phyloP scores from a whole-genome alignment of 2,888 invertebrate species.

The Diaperis boleti region DNA sequence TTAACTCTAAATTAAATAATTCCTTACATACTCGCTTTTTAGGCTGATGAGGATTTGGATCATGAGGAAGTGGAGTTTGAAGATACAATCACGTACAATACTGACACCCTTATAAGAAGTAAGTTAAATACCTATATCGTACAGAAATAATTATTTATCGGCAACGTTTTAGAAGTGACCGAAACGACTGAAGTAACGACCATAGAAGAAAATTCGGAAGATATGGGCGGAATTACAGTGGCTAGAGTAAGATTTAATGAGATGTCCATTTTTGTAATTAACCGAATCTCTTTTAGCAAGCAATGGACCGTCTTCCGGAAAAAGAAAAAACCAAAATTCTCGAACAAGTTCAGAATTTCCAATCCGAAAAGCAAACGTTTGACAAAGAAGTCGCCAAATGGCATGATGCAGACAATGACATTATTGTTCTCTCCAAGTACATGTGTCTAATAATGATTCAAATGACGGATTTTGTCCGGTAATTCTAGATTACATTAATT shows the following conservation, averaged over 20 bases:
- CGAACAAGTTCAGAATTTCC: slow-evolving; percentile 83
- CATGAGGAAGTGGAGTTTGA: slow-evolving; percentile 87
- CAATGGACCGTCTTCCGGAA: slow-evolving; percentile 95
- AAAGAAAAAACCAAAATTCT: slow-evolving; percentile 96
- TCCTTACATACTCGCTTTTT: neutral
- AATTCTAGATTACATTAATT: neutral
- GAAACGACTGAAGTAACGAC: neutral
- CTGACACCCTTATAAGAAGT: neutral
- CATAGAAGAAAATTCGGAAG: too few relatives aligned
- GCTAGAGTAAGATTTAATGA: slow-evolving; percentile 15
- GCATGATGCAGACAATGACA: slow-evolving; percentile 98
- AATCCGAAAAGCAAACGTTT: slow-evolving; percentile 91
- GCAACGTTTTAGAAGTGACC: neutral
- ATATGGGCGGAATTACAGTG: slow-evolving; percentile 12
- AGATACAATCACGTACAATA: slow-evolving; percentile 75
- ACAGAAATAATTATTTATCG: neutral
- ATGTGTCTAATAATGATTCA: slow-evolving; percentile 99
- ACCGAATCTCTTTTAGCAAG: slow-evolving; percentile 60
- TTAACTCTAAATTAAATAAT: neutral
- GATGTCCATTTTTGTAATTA: neutral
- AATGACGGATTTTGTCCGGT: slow-evolving; percentile 80
- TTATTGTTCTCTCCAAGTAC: slow-evolving; percentile 96
- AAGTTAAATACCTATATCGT: neutral
- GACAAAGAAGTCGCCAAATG: slow-evolving; percentile 98
- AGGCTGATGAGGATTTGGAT: slow-evolving; percentile 80